phyloP scores from a whole-genome alignment of 2,888 invertebrate genomes.

The Pelosia muscerda region DNA sequence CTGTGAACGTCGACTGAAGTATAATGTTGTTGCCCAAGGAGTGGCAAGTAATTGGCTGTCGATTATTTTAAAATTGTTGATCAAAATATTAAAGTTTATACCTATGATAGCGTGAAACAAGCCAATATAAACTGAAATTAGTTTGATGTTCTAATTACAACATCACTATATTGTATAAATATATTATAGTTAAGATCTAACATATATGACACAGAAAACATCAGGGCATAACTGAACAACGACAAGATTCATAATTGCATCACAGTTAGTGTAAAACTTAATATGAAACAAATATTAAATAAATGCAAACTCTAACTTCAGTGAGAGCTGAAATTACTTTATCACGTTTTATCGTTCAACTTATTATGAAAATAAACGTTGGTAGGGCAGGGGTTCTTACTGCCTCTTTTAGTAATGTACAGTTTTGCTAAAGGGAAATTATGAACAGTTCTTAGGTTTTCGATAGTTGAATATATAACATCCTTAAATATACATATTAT shows the following conservation, averaged over 20 bases:
- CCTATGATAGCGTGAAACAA: neutral
- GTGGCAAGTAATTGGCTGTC: no score
- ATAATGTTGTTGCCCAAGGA: no score
- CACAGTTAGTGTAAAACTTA: neutral
- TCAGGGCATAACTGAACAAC: neutral
- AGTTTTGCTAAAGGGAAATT: neutral
- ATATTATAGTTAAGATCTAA: constrained; percentile 9
- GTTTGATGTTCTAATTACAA: constrained; percentile 1
- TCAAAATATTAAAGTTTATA: neutral
- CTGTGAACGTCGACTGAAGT: no score
- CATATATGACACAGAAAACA: constrained; percentile 1
- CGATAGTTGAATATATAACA: neutral
- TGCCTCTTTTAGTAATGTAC: neutral
- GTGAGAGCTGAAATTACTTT: neutral
- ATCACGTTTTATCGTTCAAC: neutral
- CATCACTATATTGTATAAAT: constrained; percentile 4
- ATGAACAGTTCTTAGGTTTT: neutral
- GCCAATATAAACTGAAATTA: neutral
- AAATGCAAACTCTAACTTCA: neutral
- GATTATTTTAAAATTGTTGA: no score
- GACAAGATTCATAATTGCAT: neutral
- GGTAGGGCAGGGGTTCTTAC: neutral
- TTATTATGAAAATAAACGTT: neutral
- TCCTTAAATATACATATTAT: neutral
- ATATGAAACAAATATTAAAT: constrained; percentile 6